Evolutionary conservation across 2,113 vertebrate species (phyloP).

Genomic region (Ptyas mucosa): DNA sequence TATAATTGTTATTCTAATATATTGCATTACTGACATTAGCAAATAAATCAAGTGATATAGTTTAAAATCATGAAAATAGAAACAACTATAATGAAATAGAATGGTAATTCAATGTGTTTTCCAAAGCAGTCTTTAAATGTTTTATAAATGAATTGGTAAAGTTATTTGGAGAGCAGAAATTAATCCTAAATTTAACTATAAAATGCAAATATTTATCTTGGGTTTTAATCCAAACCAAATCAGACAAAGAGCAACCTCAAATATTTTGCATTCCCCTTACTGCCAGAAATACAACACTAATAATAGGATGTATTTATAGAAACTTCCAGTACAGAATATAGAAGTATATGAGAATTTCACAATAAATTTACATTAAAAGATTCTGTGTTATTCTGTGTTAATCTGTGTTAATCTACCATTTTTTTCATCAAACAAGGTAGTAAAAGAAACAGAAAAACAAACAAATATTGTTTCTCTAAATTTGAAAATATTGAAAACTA

Average conservation of each 20-base stretch:
- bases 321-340: slow-evolving; percentile 3
- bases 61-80: background rate
- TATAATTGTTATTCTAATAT: background rate
- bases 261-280: background rate
- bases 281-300: slow-evolving; percentile 28
- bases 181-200: background rate
- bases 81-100: background rate
- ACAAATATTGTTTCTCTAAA: background rate
- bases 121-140: slow-evolving; percentile 25
- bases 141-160: slow-evolving; percentile 49
- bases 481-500: background rate
- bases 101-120: background rate
- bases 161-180: slow-evolving; percentile 25
- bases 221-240: background rate
- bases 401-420: background rate
- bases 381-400: background rate
- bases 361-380: background rate
- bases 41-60: background rate
- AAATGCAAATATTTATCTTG: background rate
- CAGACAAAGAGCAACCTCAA: background rate
- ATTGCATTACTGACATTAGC: background rate
- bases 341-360: background rate
- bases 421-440: background rate
- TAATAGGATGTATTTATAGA: background rate
- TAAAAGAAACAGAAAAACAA: background rate